Evolutionary conservation across 2,113 vertebrate genomes (phyloP), one percentile per base, ranked within the genome.

Genomic region (Jaculus jaculus): DNA sequence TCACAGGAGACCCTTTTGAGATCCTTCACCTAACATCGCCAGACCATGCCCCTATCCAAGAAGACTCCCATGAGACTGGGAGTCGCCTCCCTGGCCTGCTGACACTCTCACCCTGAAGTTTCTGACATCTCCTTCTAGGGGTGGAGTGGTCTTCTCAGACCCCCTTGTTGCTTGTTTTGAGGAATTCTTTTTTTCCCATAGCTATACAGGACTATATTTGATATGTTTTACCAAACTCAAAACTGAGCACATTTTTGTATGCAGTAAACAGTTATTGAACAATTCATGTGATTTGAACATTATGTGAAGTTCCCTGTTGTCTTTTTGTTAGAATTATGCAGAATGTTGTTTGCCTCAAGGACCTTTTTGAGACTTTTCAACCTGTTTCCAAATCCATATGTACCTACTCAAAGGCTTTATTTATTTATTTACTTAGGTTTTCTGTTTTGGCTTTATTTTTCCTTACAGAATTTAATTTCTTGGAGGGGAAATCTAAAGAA

Each of bases 321-420:
- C 54, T 82, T 87, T 75, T 5, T 92, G 13, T 85, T 21, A 21
- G 30, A 2, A 0, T 87, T 78, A 84, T 42, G 28, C 26, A 30
- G 37, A 58, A 60, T 63, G 16, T 54, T 91, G 8, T 88, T 79
- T 96, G 83, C 9, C 3, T 11, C 13, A 15, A 37, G 54, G 26
- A 32, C 11, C 60, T 96, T 88, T 58, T 10, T 23, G 80, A 75
- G 23, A 15, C n/a, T 12, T 61, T 86, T 91, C 88, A 89, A 85
- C 7, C 11, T 89, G 24, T 26, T 90, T 85, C 32, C 75, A 63
- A 94, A 83, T 34, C 23, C 37, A 68, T 10, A 79, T 75, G 68
- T 61, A 86, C 9, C 34, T 89, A 63, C 2, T 21, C 26, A 30
- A 74, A 93, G 20, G 3, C 9, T 1, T 61, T 89, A n/a, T 68